phyloP scores from a whole-genome alignment of 2,797 vertebrate species.

The Poeciliopsis infans region DNA sequence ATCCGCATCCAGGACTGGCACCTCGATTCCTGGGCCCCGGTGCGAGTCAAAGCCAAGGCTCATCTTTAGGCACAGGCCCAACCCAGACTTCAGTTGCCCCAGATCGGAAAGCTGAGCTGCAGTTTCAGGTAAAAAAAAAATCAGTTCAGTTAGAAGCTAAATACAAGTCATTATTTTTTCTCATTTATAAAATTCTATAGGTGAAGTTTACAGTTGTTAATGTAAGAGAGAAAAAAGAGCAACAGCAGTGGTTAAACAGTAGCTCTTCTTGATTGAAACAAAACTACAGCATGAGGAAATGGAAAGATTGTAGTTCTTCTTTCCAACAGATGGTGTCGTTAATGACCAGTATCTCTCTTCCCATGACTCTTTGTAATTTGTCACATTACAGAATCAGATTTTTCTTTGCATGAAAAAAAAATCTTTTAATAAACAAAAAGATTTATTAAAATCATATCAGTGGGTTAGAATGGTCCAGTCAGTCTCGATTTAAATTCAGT shows the following conservation, averaged over 20 bases:
- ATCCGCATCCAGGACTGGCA: conserved; percentile 82
- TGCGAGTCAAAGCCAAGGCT: conserved; percentile 54
- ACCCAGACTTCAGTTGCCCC: conserved; percentile 55
- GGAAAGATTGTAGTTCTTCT: conserved; percentile 1
- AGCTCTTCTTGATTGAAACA: neutral
- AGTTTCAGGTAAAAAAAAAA: conserved; percentile 81
- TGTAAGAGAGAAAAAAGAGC: neutral
- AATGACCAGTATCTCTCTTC: neutral
- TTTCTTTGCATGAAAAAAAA: neutral
- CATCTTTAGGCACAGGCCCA: conserved; percentile 49
- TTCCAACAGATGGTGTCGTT: neutral
- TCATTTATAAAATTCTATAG: neutral
- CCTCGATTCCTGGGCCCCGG: conserved; percentile 86
- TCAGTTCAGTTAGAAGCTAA: neutral
- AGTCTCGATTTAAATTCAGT: neutral
- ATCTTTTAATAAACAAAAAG: too few species aligned
- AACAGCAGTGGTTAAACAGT: neutral
- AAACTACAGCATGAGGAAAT: neutral
- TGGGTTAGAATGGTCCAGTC: neutral
- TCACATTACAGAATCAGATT: neutral
- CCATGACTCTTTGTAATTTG: neutral
- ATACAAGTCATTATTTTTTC: neutral
- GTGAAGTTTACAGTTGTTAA: neutral
- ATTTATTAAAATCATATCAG: neutral
- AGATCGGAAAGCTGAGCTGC: conserved; percentile 76